Conservation (phyloP, 2,113 vertebrate genomes). For the Indicator indicator region DNA sequence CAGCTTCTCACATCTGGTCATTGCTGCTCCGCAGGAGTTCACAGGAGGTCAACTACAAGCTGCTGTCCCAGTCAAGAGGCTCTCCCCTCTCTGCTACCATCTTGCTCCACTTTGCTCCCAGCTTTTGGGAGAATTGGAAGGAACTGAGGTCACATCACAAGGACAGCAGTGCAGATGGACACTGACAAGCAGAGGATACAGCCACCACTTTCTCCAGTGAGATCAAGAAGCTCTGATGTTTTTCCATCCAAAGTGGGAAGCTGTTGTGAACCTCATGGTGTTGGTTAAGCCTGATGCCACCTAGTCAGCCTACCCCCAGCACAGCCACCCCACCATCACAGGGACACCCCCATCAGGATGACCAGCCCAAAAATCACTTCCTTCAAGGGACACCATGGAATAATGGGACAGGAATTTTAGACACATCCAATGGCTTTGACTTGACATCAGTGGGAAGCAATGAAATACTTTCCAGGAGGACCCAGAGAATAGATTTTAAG, state of each 20-base stretch:
- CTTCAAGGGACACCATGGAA: neutral
- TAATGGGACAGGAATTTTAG: neutral
- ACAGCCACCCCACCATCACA: neutral
- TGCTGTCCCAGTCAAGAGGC: neutral
- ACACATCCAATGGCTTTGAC: neutral
- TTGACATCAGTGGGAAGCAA: neutral
- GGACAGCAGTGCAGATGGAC: neutral
- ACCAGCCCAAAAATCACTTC: neutral
- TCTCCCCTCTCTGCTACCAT: neutral
- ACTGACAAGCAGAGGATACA: neutral
- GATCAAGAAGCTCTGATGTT: neutral
- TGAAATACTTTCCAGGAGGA: neutral
- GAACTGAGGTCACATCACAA: neutral
- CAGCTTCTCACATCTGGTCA: slow-evolving; percentile 51
- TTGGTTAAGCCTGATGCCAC: neutral
- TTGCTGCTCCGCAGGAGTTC: neutral
- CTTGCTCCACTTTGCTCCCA: neutral
- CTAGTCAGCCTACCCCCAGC: neutral
- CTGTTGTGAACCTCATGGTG: neutral
- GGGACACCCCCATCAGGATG: too few relatives aligned
- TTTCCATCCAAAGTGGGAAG: neutral
- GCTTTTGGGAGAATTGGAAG: neutral
- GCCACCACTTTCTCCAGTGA: neutral
- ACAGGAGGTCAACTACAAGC: neutral
- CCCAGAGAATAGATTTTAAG: neutral